Percentiles rank a stretch among this genome's conserved stretches.
These are phyloP conservation scores for Melanaphis sacchari DNA, from an alignment of 1,140 invertebrate genomes.

Conservation along the genomic window DNA sequence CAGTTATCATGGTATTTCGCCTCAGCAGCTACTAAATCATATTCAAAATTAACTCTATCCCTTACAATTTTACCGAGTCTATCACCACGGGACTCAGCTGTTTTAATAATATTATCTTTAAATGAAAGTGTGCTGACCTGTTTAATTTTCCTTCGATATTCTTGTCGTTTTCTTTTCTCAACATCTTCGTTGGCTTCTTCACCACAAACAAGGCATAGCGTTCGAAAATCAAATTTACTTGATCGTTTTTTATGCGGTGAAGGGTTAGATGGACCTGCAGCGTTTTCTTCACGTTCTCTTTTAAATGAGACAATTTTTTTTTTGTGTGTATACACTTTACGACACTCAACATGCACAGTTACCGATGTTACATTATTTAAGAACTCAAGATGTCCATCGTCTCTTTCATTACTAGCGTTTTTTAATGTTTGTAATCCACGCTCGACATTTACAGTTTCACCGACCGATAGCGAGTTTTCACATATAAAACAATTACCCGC, in stretches of 20 bases:
- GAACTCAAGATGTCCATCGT: background rate
- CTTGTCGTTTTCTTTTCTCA: constrained; percentile 7
- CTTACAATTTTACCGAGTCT: background rate
- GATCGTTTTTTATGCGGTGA: constrained; percentile 13
- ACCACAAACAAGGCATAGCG: background rate
- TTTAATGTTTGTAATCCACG: constrained; percentile 30
- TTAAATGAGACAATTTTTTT: constrained; percentile 8
- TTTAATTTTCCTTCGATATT: background rate
- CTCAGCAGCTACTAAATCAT: constrained; percentile 13
- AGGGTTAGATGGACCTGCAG: background rate
- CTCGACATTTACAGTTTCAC: constrained; percentile 35
- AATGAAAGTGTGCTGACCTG: constrained; percentile 17
- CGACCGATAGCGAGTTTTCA: background rate
- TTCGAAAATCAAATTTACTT: constrained; percentile 22
- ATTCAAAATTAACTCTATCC: background rate
- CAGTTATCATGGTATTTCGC: background rate
- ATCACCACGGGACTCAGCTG: background rate
- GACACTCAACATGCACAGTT: constrained; percentile 1
- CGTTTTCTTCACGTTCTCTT: constrained; percentile 13
- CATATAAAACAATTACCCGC: constrained; percentile 36
- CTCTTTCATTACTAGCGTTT: background rate
- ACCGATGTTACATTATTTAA: background rate
- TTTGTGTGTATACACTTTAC: background rate
- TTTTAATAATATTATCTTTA: constrained; percentile 13
- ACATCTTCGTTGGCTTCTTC: background rate